Evolutionary conservation across 92 coral and sea anemone species (phyloP).

Genomic region (Bergia sp.): DNA sequence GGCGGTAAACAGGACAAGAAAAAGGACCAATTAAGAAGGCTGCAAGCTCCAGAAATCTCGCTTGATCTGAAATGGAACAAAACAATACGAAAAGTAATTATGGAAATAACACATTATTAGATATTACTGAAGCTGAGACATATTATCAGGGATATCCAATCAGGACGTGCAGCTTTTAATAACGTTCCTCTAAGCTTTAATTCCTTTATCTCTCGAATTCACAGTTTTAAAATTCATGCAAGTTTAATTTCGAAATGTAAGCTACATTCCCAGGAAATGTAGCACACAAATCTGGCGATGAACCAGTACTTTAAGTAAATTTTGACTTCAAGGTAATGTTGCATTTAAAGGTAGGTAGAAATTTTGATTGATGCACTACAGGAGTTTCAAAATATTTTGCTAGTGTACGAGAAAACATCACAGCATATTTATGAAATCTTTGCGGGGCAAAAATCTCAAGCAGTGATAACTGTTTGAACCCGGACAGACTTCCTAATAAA

Average conservation of each 20-base stretch:
- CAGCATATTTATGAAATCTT: neutral
- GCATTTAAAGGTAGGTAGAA: neutral
- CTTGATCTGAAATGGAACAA: neutral
- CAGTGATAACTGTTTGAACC: conserved; percentile 13
- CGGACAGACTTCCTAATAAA: conserved; percentile 5
- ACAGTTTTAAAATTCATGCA: neutral
- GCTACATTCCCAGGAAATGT: neutral
- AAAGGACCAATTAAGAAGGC: conserved; percentile 8
- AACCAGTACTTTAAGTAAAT: neutral
- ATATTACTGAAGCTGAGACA: neutral
- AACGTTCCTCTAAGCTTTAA: neutral
- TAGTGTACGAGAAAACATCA: neutral
- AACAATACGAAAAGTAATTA: neutral
- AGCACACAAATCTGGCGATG: neutral
- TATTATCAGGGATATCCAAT: conserved; percentile 11
- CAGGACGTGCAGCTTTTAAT: neutral
- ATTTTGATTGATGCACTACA: neutral
- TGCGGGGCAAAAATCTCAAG: neutral
- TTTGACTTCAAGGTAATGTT: neutral
- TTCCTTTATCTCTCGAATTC: neutral
- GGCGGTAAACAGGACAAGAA: neutral
- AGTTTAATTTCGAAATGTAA: neutral
- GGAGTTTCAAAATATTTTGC: conserved; percentile 31
- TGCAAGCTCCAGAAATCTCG: neutral
- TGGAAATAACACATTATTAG: neutral